Evolutionary conservation across 2,113 vertebrate genomes (phyloP).

Genomic region (Coptodon rendalli): DNA sequence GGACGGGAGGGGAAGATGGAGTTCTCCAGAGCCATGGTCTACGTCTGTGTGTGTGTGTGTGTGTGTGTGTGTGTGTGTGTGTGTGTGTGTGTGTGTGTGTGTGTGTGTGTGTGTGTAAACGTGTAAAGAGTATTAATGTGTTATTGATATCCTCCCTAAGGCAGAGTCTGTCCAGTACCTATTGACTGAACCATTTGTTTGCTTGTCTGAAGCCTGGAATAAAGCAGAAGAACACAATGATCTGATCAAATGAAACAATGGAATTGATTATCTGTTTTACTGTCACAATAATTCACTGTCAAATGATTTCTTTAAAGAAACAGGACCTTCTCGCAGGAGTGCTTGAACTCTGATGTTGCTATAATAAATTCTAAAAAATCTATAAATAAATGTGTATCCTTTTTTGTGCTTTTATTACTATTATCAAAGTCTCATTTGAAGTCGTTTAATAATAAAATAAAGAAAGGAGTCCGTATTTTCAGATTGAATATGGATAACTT

Average conservation of each 20-base stretch:
- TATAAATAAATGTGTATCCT: neutral
- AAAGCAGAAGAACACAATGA: slow-evolving; percentile 9
- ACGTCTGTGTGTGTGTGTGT: neutral
- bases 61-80: neutral
- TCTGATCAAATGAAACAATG: neutral
- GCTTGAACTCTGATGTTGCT: neutral
- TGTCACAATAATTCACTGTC: neutral
- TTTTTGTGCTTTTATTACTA: neutral
- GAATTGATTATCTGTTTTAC: neutral
- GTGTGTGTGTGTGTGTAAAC: neutral
- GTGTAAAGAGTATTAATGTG: slow-evolving; percentile 16
- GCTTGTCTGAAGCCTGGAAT: slow-evolving; percentile 49
- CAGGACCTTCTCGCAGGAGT: neutral
- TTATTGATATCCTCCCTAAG: slow-evolving; percentile 44
- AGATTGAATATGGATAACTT: neutral
- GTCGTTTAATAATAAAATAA: neutral
- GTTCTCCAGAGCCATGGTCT: slow-evolving; percentile 69
- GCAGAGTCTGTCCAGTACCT: slow-evolving; percentile 40
- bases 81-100: neutral
- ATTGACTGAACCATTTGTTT: slow-evolving; percentile 63
- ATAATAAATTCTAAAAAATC: neutral
- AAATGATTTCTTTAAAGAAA: neutral
- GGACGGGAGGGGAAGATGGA: slow-evolving; percentile 53
- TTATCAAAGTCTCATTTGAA: neutral
- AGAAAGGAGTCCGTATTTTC: neutral